Conservation (phyloP, 1,140 invertebrate genomes). For the Oryctes rhinoceros region DNA sequence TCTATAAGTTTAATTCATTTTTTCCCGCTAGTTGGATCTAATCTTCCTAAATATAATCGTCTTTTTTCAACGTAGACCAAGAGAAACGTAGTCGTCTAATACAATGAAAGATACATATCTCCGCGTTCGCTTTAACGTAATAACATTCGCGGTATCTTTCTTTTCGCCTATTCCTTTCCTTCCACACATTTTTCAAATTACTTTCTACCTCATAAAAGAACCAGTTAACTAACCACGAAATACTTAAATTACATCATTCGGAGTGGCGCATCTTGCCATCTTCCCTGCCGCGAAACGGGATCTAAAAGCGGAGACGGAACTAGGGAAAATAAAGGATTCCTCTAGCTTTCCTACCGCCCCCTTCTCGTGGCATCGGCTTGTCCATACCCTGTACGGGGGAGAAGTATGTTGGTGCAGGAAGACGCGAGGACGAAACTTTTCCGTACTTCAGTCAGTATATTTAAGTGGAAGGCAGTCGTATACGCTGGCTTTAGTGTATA, state of each 20-base stretch:
- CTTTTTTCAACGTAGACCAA: not conserved
- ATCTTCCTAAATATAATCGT: not conserved
- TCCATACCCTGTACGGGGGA: not conserved
- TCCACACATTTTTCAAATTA: constrained; percentile 1
- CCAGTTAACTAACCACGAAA: constrained; percentile 9
- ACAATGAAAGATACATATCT: not conserved
- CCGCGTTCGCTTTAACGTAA: not conserved
- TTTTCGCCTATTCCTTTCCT: not conserved
- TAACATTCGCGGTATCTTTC: not conserved
- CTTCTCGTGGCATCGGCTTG: not conserved
- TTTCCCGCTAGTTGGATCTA: not conserved
- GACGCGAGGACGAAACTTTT: constrained; percentile 13
- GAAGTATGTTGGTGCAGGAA: not conserved
- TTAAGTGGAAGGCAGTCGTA: not conserved
- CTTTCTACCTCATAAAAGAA: constrained; percentile 24
- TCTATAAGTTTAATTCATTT: too few species aligned
- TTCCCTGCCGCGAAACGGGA: not conserved
- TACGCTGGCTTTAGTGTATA: not conserved
- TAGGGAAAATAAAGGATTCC: not conserved
- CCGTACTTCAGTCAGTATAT: not conserved
- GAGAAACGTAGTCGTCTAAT: not conserved
- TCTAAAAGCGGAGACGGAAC: not conserved
- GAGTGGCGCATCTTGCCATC: not conserved
- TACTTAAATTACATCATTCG: constrained; percentile 16
- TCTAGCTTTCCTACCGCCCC: not conserved